Evolutionary conservation across 64 coral and sea anemone genomes (phyloP).

Genomic region (Hydrozoanthus tunicans): DNA sequence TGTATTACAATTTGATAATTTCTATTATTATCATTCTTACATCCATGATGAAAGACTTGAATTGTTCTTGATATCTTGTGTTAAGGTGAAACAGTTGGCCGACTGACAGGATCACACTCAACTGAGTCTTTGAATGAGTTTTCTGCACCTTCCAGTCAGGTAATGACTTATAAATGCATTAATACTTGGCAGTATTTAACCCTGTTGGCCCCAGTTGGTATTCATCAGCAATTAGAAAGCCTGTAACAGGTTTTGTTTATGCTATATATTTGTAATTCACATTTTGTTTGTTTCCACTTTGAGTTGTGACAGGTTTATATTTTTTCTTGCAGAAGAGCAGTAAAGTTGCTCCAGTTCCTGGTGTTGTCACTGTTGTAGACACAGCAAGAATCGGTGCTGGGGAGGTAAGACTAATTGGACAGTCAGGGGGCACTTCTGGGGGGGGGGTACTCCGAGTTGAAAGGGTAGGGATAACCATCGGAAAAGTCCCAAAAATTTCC

Average conservation of each 20-base stretch:
- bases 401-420: slow-evolving; percentile 56
- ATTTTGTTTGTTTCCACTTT: not conserved
- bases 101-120: slow-evolving; percentile 75
- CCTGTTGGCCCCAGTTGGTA: too few relatives aligned
- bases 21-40: too few relatives aligned
- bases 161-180: not conserved
- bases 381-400: slow-evolving; percentile 69
- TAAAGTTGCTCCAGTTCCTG: slow-evolving; percentile 60
- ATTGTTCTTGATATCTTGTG: not conserved
- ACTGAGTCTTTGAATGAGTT: slow-evolving; percentile 67
- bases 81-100: slow-evolving; percentile 85
- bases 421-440: too few relatives aligned
- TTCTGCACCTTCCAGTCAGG: slow-evolving; percentile 34
- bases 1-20: too few relatives aligned
- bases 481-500: too few relatives aligned
- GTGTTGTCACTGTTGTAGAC: slow-evolving; percentile 91
- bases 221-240: too few relatives aligned
- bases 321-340: slow-evolving; percentile 62
- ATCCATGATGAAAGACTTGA: too few relatives aligned
- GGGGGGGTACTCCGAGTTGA: too few relatives aligned
- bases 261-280: too few relatives aligned
- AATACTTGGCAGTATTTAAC: not conserved
- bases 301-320: not conserved
- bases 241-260: too few relatives aligned
- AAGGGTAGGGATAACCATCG: too few relatives aligned